Evolutionary conservation across 1,140 invertebrate species (phyloP), one percentile per base, ranked within the genome.

Genomic region (fruit fly (Drosophila melanogaster)): DNA sequence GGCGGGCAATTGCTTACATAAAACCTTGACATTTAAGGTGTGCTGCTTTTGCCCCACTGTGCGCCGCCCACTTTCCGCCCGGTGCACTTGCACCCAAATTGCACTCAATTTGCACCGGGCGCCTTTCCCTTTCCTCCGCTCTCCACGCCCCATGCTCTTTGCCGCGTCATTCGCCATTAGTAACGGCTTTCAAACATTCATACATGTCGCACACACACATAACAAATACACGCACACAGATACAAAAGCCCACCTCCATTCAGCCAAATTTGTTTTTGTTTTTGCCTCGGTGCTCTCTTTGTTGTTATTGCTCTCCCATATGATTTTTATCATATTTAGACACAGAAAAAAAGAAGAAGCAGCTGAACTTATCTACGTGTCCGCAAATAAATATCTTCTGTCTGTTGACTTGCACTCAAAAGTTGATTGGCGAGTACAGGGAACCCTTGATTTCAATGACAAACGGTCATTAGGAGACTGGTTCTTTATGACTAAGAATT

Each of bases 341-440:
- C 72, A 65, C 56, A 35, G 54, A 44, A 22, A 44, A 15, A 41
- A 41, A 41, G n/a, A 38, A 38, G n/a, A 2, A 22, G 3, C 19
- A 62, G 60, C 46, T 77, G 56, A 70, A 86, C 74, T 77, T 70
- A 83, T 59, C 71, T 76, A 17, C 8, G 47, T 58, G 24, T 56
- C 43, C 30, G 41, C 47, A 41, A 46, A 53, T 35, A 73, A 73
- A 57, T 71, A 69, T 70, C 46, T 61, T 61, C 62, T 60, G 17
- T 65, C 46, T 83, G 71, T 85, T 85, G 81, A 50, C 69, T 70
- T 86, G 81, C 59, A 84, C 80, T 50, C 8, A 79, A 54, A 46
- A 17, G 60, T 56, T 58, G 66, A 69, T 44, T 43, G 66, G 41
- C 26, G 65, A 33, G 50, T 71, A 71, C 67, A 71, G 67, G 65